These are phyloP conservation scores for Alaudala cheleensis DNA, from an alignment of 2,113 vertebrate genomes.

Conservation along the genomic window DNA sequence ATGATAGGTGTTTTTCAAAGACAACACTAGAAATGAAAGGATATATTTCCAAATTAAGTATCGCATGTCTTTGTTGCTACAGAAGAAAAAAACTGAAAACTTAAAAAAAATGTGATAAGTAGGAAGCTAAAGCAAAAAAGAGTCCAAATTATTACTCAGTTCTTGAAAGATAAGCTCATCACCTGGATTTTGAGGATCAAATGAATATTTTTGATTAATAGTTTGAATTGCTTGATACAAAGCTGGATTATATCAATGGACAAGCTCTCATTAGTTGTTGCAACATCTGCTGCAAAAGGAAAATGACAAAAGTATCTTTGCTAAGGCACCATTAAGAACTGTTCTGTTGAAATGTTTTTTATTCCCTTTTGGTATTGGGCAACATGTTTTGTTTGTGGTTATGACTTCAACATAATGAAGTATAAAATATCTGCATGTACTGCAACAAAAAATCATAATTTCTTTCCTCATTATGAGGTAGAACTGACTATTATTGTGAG, in stretches of 20 bases:
- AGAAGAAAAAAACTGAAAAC: neutral
- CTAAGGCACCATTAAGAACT: neutral
- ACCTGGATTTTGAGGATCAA: conserved; percentile 45
- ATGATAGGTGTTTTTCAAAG: neutral
- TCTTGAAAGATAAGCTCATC: conserved; percentile 4
- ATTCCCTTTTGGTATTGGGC: neutral
- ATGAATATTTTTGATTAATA: neutral
- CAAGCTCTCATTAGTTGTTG: conserved; percentile 7
- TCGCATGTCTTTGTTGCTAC: neutral
- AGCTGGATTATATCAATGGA: conserved; percentile 45
- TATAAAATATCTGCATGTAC: neutral
- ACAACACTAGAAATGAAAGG: neutral
- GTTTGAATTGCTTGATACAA: neutral
- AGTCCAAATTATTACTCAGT: neutral
- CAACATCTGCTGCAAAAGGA: neutral
- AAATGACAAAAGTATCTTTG: neutral
- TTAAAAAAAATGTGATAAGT: neutral
- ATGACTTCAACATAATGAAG: neutral
- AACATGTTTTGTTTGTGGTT: neutral
- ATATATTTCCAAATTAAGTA: neutral
- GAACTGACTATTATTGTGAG: neutral
- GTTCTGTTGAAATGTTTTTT: neutral
- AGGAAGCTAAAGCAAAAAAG: neutral
- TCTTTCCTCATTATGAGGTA: neutral
- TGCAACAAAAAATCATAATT: neutral